These are phyloP conservation scores for Dysdera silvatica DNA, from an alignment of 1,140 invertebrate species.

Conservation along the genomic window DNA sequence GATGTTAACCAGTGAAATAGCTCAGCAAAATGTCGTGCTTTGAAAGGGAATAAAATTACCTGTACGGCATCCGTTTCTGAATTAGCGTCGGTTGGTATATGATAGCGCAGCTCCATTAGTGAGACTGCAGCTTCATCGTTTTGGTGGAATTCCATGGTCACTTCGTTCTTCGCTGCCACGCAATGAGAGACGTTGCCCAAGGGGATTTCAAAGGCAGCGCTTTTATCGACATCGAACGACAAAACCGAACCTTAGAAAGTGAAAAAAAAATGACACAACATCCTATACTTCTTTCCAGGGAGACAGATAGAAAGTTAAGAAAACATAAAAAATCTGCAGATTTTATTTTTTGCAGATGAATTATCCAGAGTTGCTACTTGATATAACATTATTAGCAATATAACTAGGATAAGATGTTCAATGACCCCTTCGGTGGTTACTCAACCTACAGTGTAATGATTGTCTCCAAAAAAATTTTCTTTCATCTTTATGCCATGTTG, in stretches of 20 bases:
- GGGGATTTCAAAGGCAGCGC: slow-evolving; percentile 90
- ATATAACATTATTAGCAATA: no score
- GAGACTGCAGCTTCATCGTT: slow-evolving; percentile 97
- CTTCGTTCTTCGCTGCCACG: slow-evolving; percentile 96
- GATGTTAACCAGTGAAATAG: no score
- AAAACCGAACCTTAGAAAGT: slow-evolving; percentile 61
- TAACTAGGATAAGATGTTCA: no score
- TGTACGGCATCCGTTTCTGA: slow-evolving; percentile 77
- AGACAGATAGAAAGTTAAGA: no score
- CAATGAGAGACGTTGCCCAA: slow-evolving; percentile 92
- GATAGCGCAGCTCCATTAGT: slow-evolving; percentile 95
- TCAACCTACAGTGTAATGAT: no score
- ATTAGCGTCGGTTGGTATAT: slow-evolving; percentile 81
- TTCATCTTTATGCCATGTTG: no score
- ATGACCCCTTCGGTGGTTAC: no score
- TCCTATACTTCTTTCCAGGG: no score
- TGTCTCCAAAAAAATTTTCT: no score
- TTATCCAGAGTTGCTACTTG: no score
- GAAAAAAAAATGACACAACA: not conserved
- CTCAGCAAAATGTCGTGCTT: not conserved
- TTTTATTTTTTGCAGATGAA: no score
- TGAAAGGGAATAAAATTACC: slow-evolving; percentile 33
- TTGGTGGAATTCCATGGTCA: slow-evolving; percentile 96
- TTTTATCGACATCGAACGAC: slow-evolving; percentile 80
- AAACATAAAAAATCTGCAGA: no score